Evolutionary conservation across 2,888 invertebrate genomes (phyloP).

Genomic region (Chorisops tibialis): DNA sequence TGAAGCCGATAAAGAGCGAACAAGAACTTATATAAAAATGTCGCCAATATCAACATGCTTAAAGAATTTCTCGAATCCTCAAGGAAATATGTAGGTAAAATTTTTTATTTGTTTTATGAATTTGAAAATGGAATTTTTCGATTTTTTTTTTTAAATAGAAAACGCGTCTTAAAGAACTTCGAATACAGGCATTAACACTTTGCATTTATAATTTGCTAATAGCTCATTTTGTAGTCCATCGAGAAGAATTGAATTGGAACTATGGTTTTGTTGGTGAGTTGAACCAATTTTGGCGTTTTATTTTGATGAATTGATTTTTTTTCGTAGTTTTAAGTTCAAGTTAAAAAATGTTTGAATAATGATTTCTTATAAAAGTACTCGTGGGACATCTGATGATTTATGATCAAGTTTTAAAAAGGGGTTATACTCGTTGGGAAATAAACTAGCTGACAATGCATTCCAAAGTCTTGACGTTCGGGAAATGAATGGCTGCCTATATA

Average conservation of each 20-base stretch:
- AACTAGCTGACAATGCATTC: too few relatives aligned
- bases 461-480: too few relatives aligned
- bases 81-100: slow-evolving; percentile 23
- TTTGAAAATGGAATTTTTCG: neutral
- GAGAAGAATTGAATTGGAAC: slow-evolving; percentile 21
- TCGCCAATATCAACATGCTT: slow-evolving; percentile 25
- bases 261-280: slow-evolving; percentile 22
- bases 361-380: neutral
- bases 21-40: slow-evolving; percentile 24
- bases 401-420: too few relatives aligned
- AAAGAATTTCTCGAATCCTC: slow-evolving; percentile 24
- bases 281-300: neutral
- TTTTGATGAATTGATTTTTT: neutral
- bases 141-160: slow-evolving; percentile 15
- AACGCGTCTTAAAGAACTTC: slow-evolving; percentile 23
- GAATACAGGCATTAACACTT: slow-evolving; percentile 27
- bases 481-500: too few relatives aligned
- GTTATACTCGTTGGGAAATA: too few relatives aligned
- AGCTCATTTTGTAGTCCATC: slow-evolving; percentile 6
- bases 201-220: slow-evolving; percentile 25
- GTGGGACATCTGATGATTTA: too few relatives aligned
- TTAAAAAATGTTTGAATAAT: neutral
- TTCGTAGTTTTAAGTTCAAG: too few relatives aligned
- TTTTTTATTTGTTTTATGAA: neutral
- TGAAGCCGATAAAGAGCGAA: slow-evolving; percentile 5